Evolutionary conservation across 2,113 vertebrate species (phyloP), one percentile per base, ranked within the genome.

Genomic region (Artemisiospiza belli): DNA sequence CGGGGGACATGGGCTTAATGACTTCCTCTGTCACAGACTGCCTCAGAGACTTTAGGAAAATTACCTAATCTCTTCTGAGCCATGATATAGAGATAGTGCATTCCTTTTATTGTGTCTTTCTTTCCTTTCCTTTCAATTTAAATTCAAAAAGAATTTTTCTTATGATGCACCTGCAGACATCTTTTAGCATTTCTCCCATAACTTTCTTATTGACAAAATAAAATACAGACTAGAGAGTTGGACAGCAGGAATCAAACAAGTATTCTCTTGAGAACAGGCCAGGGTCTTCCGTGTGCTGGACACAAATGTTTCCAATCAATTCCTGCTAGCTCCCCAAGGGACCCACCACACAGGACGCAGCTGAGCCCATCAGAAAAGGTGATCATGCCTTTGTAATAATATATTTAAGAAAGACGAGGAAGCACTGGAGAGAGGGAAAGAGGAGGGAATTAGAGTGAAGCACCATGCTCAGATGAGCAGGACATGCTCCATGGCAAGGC

Each of bases 41-140:
- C 82, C 95, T 94, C 79, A 81, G 75, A 96, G 90, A 83, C 44
- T 82, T 94, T 46, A 73, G 39, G 92, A 92, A 95, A 92, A 85
- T 91, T 61, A 79, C 49, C 92, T 92, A 80, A 92, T 95, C 72
- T 93, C 55, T 88, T 90, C 78, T 12, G 16, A 95, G 47, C 30
- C 49, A 37, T 83, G 79, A 88, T 79, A 68, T 7, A 89, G n/a
- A 67, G 39, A 87, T 11, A 63, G 11, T 11, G 21, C 15, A 23
- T 68, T 81, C 14, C 3, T 82, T 73, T 64, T 37, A 16, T 73
- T 89, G 86, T 54, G 4, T 27, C 46, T 22, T 83, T 61, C 62
- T 44, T 73, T 15, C 16, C 11, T 63, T 39, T 83, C 6, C 73
- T 82, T 89, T 76, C 41, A 72, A 35, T 73, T 49, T 81, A 61